phyloP scores from a whole-genome alignment of 2,888 invertebrate genomes.

The Electrophaes corylata region DNA sequence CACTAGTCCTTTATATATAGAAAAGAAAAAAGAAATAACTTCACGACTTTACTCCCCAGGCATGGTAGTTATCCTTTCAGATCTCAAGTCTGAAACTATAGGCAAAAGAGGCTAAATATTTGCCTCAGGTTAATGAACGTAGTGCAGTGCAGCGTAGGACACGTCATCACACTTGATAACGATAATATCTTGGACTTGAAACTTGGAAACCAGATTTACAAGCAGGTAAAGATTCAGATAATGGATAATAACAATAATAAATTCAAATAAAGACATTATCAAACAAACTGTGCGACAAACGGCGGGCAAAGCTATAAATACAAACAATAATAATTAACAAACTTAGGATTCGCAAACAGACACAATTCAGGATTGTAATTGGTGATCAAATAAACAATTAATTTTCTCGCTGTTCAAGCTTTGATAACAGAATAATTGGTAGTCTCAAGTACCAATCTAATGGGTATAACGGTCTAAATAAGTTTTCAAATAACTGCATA shows the following conservation, averaged over 20 bases:
- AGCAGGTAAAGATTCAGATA: neutral
- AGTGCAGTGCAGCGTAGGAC: no score
- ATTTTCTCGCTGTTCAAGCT: conserved; percentile 36
- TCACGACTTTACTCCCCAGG: no score
- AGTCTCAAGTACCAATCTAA: conserved; percentile 8
- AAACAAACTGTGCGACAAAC: conserved; percentile 19
- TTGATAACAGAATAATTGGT: conserved; percentile 37
- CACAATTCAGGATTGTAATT: conserved; percentile 39
- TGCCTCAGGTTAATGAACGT: no score
- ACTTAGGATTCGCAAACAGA: conserved; percentile 29
- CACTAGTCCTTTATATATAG: no score
- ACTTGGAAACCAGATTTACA: no score
- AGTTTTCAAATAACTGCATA: neutral
- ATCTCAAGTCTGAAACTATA: no score
- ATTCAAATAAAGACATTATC: neutral
- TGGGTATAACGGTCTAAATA: conserved; percentile 11
- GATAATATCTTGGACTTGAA: no score
- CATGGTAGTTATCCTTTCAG: no score
- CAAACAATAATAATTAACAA: conserved; percentile 27
- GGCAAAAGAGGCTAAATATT: no score
- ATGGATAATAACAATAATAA: neutral
- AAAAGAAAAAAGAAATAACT: no score
- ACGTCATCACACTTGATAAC: no score
- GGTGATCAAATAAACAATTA: conserved; percentile 39
- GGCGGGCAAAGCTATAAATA: conserved; percentile 19